Percentiles rank a stretch among this genome's conserved stretches.
Conservation (phyloP, 2,888 invertebrate genomes). For the Leucania comma region DNA sequence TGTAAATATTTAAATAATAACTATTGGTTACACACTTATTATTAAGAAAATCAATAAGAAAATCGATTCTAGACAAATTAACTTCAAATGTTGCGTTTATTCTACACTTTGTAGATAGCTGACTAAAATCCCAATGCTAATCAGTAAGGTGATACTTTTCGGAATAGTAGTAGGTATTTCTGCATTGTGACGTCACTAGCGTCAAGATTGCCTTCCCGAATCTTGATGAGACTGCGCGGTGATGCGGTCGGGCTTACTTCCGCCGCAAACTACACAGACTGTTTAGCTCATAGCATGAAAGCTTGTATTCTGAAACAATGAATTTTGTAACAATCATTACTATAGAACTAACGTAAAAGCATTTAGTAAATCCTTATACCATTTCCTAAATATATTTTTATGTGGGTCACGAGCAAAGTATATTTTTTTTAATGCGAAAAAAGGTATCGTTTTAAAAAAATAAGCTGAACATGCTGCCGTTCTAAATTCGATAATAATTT, state of each 20-base stretch:
- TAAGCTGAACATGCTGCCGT: too few relatives aligned
- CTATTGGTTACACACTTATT: too few relatives aligned
- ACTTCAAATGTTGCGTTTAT: too few relatives aligned
- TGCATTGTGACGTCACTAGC: conserved; percentile 41
- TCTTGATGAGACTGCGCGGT: conserved; percentile 49
- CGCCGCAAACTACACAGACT: conserved; percentile 51
- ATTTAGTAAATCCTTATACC: not conserved
- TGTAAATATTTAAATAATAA: not conserved
- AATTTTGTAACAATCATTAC: conserved; percentile 13
- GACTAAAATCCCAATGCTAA: conserved; percentile 9
- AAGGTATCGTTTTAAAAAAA: too few relatives aligned
- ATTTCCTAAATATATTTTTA: not conserved
- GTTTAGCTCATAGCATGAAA: conserved; percentile 41
- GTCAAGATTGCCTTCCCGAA: conserved; percentile 54
- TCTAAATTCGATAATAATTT: too few relatives aligned
- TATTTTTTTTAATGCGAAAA: too few relatives aligned
- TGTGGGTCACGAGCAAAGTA: too few relatives aligned
- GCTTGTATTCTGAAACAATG: conserved; percentile 22
- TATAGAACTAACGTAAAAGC: not conserved
- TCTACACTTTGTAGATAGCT: not conserved
- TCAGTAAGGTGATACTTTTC: conserved; percentile 13
- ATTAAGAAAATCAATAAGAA: too few relatives aligned
- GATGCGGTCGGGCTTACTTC: conserved; percentile 39
- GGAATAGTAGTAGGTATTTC: conserved; percentile 7
- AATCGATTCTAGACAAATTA: too few relatives aligned